Base-by-base conservation (phyloP, 2,888 invertebrate species). In the Crocallis elinguaria region DNA sequence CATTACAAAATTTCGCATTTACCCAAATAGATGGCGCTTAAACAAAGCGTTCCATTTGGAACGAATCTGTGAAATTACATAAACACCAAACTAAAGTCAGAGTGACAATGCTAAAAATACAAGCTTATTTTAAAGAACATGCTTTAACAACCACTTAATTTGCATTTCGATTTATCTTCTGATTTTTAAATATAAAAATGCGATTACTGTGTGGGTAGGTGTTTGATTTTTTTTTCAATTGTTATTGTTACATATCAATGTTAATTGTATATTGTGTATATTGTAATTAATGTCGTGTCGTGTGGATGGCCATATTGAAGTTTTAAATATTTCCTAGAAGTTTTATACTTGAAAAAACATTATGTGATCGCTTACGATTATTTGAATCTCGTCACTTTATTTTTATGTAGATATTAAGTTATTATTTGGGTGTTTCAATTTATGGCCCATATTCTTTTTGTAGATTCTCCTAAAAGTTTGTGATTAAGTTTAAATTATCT, bases 221-320 rank as follows among this genome's bases (percentile, higher is more conserved):
- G 36, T 62, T 64, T 67, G 57, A 49, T 61, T 73, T 70, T 43
- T 64, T 68, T 77, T 76, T 77, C 71, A 75, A 73, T 67, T 65
- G 75, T 75, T 76, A 76, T 74, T 76, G 71, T 83, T 81, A 88
- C 90, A 90, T 90, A 90, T 89, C 90, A 90, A 72, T 78, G 77
- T 83, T 79, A 66, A 71, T 71, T 80, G 75, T 71, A 73, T 51
- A 61, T 54, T 56, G 48, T 68, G 69, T 84, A 80, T 75, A 81
- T 82, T 82, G 60, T 43, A 49, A 36, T 49, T 45, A 30, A 48
- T 77, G 86, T 88, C 86, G 85, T 88, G 88, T 89, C 86, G 87
- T 88, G 82, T 83, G 84, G 85, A 84, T 89, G 88, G 83, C 64
- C 50, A 66, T 71, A 63, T 50, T 65, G 53, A 60, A 57, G 50